Conservation (phyloP, 53 echinoderm and acorn worm genomes). For the Mesocentrotus franciscanus region DNA sequence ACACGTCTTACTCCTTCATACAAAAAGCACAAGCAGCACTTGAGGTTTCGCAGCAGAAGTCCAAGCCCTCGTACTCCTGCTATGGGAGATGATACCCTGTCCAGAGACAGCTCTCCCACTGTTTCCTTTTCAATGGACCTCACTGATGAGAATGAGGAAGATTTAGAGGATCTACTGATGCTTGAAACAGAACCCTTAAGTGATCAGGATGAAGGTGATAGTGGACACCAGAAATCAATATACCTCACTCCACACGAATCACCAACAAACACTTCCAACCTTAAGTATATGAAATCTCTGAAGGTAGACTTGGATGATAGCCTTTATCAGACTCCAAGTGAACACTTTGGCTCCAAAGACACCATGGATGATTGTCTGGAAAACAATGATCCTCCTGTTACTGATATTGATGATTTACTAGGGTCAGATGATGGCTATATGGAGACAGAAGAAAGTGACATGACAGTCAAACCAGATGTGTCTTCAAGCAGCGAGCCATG, state of each 20-base stretch:
- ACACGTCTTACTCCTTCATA: conserved; percentile 27
- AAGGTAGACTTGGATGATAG: conserved; percentile 63
- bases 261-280: conserved; percentile 44
- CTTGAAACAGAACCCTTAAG: conserved; percentile 79
- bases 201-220: conserved; percentile 69
- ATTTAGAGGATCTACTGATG: conserved; percentile 85
- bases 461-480: conserved; percentile 32
- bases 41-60: conserved; percentile 52
- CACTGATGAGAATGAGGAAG: conserved; percentile 77
- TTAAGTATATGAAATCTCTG: conserved; percentile 58
- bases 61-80: conserved; percentile 46
- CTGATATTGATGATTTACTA: conserved; percentile 93
- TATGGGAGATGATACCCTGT: conserved; percentile 51
- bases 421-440: conserved; percentile 72
- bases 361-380: conserved; percentile 65
- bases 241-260: conserved; percentile 62
- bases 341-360: conserved; percentile 65
- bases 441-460: conserved; percentile 50
- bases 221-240: conserved; percentile 55
- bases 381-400: conserved; percentile 79
- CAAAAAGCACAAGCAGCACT: conserved; percentile 58
- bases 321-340: conserved; percentile 64
- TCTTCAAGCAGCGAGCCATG: not conserved
- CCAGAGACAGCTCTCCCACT: conserved; percentile 65
- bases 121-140: conserved; percentile 69